A percentile compares a stretch with the other conserved stretches of the same genome.
These are phyloP conservation scores for Portevinia maculata DNA, from an alignment of 2,888 invertebrate genomes.

Conservation along the genomic window DNA sequence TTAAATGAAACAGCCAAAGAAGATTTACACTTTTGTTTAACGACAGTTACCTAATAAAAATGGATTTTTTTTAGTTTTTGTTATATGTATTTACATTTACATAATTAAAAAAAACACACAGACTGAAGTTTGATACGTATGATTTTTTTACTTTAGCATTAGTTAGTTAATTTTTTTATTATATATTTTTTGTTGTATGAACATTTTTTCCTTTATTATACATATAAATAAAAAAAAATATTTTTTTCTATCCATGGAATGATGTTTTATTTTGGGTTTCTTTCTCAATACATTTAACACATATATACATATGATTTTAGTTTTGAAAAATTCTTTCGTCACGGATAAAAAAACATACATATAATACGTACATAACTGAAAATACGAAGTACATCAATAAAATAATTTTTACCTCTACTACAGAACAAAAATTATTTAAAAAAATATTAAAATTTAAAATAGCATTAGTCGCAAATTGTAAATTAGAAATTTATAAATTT, in stretches of 20 bases:
- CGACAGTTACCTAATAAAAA: constrained; percentile 22
- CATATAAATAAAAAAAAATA: constrained; percentile 44
- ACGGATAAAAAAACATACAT: constrained; percentile 17
- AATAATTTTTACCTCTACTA: constrained; percentile 59
- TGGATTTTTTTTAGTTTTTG: constrained; percentile 35
- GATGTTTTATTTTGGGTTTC: constrained; percentile 56
- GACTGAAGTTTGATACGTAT: constrained; percentile 69
- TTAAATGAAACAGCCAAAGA: constrained; percentile 64
- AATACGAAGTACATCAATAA: constrained; percentile 54
- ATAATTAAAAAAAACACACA: constrained; percentile 40
- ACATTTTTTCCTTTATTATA: constrained; percentile 34
- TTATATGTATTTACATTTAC: constrained; percentile 38
- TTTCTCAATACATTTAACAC: constrained; percentile 9
- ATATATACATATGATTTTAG: neutral
- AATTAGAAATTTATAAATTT: constrained; percentile 62
- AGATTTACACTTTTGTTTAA: constrained; percentile 39
- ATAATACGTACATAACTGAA: constrained; percentile 57
- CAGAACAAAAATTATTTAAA: constrained; percentile 34
- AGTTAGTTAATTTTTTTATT: constrained; percentile 67
- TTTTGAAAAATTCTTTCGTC: constrained; percentile 29
- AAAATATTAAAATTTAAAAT: constrained; percentile 42
- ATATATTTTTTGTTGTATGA: constrained; percentile 52
- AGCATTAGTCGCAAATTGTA: constrained; percentile 69
- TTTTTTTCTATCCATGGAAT: constrained; percentile 46
- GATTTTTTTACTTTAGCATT: constrained; percentile 47